These are phyloP conservation scores for Hypomesus transpacificus DNA, from an alignment of 2,113 vertebrate genomes.

Conservation along the genomic window DNA sequence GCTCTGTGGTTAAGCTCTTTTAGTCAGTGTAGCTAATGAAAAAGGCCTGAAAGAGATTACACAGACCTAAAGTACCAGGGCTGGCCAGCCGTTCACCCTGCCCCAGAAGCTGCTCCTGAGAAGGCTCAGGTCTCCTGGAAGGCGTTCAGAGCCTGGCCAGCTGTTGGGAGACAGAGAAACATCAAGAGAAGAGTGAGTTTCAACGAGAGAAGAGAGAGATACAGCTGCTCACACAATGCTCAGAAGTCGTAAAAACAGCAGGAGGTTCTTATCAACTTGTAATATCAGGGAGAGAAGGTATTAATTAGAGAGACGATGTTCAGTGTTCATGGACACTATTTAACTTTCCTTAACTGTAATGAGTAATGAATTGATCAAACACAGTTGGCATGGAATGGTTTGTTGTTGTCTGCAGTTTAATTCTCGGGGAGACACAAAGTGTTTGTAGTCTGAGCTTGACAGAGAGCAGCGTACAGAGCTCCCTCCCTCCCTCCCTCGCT, in stretches of 20 bases:
- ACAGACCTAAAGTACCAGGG: constrained; percentile 70
- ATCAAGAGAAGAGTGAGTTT: constrained; percentile 44
- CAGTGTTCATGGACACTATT: constrained; percentile 69
- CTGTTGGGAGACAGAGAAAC: constrained; percentile 44
- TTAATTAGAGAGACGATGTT: constrained; percentile 70
- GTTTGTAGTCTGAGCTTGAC: no score
- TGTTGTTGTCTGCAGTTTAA: neutral
- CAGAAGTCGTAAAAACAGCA: constrained; percentile 71
- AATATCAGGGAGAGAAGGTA: constrained; percentile 70
- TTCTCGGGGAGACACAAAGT: no score
- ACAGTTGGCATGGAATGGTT: neutral
- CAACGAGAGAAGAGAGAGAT: constrained; percentile 45
- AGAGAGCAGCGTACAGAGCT: neutral
- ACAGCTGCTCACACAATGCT: constrained; percentile 64
- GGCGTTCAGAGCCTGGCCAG: constrained; percentile 43
- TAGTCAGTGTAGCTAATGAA: constrained; percentile 75
- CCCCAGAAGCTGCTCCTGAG: no score
- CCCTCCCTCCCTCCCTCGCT: constrained; percentile 3
- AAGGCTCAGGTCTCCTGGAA: neutral
- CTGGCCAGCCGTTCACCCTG: constrained; percentile 61
- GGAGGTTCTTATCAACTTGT: constrained; percentile 73
- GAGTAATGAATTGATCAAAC: constrained; percentile 39
- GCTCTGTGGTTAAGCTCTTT: constrained; percentile 75
- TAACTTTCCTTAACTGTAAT: constrained; percentile 45
- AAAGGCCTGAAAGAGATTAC: constrained; percentile 75